Conservation (phyloP, 2,113 vertebrate species). For the Merops nubicus region DNA sequence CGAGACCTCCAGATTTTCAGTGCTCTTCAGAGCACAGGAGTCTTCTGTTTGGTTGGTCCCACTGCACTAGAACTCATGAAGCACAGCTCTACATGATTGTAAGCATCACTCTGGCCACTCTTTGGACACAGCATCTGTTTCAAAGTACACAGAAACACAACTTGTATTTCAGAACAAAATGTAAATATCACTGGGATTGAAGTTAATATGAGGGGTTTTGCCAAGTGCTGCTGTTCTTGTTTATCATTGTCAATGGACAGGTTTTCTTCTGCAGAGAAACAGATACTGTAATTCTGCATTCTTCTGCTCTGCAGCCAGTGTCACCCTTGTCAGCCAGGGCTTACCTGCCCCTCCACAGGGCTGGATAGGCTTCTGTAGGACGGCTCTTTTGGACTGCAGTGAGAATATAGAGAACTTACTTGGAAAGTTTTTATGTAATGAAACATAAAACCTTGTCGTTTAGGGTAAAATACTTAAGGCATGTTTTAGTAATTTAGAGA, state of each 20-base stretch:
- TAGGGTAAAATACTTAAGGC: not conserved
- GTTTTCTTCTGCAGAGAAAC: not conserved
- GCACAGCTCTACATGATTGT: not conserved
- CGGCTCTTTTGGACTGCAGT: not conserved
- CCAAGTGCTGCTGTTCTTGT: not conserved
- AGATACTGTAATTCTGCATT: not conserved
- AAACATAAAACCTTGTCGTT: too few species aligned
- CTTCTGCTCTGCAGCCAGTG: not conserved
- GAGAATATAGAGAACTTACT: not conserved
- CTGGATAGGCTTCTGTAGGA: not conserved
- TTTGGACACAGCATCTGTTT: slow-evolving; percentile 34
- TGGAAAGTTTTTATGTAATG: not conserved
- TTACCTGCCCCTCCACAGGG: not conserved
- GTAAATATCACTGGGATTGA: slow-evolving; percentile 33
- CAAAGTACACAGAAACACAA: slow-evolving; percentile 34
- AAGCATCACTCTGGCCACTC: slow-evolving; percentile 36
- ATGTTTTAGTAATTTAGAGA: not conserved
- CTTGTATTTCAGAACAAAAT: slow-evolving; percentile 47
- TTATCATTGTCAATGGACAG: not conserved
- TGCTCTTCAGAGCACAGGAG: not conserved
- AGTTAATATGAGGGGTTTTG: not conserved
- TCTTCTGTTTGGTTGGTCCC: slow-evolving; percentile 39
- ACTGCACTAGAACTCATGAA: slow-evolving; percentile 24
- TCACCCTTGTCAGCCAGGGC: not conserved
- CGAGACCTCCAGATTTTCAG: not conserved